Conservation (phyloP, 2,797 vertebrate genomes). For the Enteromius anoplus region DNA sequence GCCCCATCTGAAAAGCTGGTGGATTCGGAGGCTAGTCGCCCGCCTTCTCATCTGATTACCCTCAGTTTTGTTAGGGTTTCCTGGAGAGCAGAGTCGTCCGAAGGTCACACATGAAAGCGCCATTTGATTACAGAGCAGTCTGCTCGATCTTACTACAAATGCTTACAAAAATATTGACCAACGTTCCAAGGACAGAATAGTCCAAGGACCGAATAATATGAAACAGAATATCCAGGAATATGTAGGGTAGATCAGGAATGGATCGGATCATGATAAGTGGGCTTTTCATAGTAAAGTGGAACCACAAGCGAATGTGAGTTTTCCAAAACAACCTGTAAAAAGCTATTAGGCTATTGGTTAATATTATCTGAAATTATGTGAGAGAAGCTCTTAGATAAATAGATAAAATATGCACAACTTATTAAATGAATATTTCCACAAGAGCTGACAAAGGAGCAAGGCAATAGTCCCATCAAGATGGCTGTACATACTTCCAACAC, state of each 20-base stretch:
- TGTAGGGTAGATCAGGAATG: not conserved
- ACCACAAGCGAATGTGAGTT: not conserved
- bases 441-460: constrained; percentile 6
- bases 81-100: constrained; percentile 61
- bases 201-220: not conserved
- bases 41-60: constrained; percentile 65
- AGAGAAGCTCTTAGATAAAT: not conserved
- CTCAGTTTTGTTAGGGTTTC: constrained; percentile 60
- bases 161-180: constrained; percentile 73
- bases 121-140: constrained; percentile 65
- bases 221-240: not conserved
- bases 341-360: not conserved
- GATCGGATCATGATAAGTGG: not conserved
- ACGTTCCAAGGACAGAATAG: constrained; percentile 43
- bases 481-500: constrained; percentile 51
- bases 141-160: constrained; percentile 61
- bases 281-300: not conserved
- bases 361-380: not conserved
- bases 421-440: constrained; percentile 15
- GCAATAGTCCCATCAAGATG: constrained; percentile 13
- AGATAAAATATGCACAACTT: not conserved
- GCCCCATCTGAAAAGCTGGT: constrained; percentile 55
- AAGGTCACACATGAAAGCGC: constrained; percentile 73
- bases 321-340: constrained; percentile 3
- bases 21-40: constrained; percentile 52